phyloP scores from a whole-genome alignment of 37 sponge, comb jelly and placozoan species.

The Cliona cf. orientalis region DNA sequence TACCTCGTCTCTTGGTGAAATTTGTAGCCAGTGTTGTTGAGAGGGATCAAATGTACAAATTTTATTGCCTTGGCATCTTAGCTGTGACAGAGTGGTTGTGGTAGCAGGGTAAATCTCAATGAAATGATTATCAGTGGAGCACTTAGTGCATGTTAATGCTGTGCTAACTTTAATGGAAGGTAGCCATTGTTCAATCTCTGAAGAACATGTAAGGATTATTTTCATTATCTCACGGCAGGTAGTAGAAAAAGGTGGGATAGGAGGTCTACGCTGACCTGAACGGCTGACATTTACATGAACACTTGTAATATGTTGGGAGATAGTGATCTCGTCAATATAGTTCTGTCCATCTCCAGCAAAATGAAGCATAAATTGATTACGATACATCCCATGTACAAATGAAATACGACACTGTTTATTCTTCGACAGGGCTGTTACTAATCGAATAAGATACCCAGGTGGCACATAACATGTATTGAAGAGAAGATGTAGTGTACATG shows the following conservation, averaged over 20 bases:
- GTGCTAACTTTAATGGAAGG: slow-evolving; percentile 8
- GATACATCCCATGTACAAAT: slow-evolving; percentile 31
- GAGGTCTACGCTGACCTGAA: not conserved
- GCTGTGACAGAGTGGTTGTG: not conserved
- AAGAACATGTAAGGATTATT: not conserved
- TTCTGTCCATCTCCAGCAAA: slow-evolving; percentile 21
- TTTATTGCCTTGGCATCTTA: not conserved
- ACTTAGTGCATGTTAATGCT: slow-evolving; percentile 9
- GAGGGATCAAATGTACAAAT: not conserved
- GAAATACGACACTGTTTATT: not conserved
- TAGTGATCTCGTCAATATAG: slow-evolving; percentile 27
- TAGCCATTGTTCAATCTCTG: slow-evolving; percentile 9
- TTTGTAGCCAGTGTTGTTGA: slow-evolving; percentile 13
- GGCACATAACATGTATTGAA: slow-evolving; percentile 49
- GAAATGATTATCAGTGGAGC: not conserved
- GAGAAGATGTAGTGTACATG: slow-evolving; percentile 35
- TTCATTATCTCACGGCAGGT: slow-evolving; percentile 2
- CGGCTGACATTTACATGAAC: slow-evolving; percentile 26
- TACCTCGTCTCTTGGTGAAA: not conserved
- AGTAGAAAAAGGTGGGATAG: not conserved
- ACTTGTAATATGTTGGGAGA: not conserved
- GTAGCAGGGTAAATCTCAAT: not conserved
- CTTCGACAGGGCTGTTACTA: slow-evolving; percentile 28
- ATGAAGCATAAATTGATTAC: slow-evolving; percentile 12
- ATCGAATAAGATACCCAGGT: slow-evolving; percentile 59